Base-by-base conservation (phyloP, 2,797 vertebrate species). In the Macroramphosus scolopax region DNA sequence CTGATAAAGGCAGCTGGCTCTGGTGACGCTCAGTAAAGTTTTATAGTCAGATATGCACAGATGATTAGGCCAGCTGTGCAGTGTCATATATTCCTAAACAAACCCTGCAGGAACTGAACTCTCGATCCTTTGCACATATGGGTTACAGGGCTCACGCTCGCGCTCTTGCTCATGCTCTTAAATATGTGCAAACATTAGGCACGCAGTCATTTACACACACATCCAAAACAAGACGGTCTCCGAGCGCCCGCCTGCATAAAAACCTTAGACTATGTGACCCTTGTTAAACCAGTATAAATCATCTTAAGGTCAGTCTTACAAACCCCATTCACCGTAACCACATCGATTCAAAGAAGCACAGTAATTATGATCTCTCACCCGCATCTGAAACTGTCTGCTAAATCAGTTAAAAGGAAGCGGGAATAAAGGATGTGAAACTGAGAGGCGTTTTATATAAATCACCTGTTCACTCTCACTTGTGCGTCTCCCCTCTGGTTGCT, bases 21-120 rank as follows among this genome's bases (percentile, higher is more conserved):
- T 82, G 86, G 89, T 69, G 87, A 92, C 43, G 88, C 84, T 88
- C 86, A 82, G 81, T 93, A 88, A 92, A 93, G 81, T 92, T 93
- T 93, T 92, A 93, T 90, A 87, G 89, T 87, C 89, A 91, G 92
- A 92, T 81, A 85, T 83, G 83, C 82, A 80, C 82, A 91, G 89
- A 92, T 84, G 91, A 93, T 88, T 84, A 84, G 68, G 77, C 89
- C 93, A 92, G 92, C 93, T 95, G 93, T 72, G 80, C 72, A 83
- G 76, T 87, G 87, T 89, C 86, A 84, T 78, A 86, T 88, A 87
- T 88, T 90, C 84, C 89, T 69, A 88, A 89, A 88, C 85, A 89
- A 85, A 87, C 78, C 84, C 87, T 75, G 71, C 69, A 86, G 85
- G 86, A 83, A 53, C 68, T 88, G 83, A 88, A 81, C 86, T 84